These are phyloP conservation scores for Macroteleia sp. DNA, from an alignment of 2,888 invertebrate genomes.

Conservation along the genomic window DNA sequence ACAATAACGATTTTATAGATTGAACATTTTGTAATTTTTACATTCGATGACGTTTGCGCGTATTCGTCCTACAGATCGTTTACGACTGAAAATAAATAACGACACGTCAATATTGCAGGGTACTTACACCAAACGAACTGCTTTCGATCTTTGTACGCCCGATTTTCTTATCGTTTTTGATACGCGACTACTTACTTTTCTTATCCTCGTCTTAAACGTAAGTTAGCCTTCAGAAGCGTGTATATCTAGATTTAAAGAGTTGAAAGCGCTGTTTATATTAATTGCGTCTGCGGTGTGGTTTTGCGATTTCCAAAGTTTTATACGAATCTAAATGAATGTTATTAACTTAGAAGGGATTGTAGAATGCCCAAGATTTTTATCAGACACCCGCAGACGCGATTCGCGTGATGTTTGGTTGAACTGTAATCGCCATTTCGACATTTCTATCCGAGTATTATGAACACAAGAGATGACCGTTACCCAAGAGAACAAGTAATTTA, in stretches of 20 bases:
- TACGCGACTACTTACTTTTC: conserved; percentile 24
- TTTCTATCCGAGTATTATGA: conserved; percentile 12
- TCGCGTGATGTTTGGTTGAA: conserved; percentile 5
- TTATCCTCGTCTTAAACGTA: conserved; percentile 32
- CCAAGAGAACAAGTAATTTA: conserved; percentile 25
- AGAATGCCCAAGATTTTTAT: not conserved
- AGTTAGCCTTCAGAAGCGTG: conserved; percentile 30
- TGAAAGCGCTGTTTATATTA: not conserved
- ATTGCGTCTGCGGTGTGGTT: conserved; percentile 1
- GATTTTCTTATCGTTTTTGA: not conserved
- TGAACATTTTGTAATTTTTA: conserved; percentile 2
- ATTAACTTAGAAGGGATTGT: not conserved
- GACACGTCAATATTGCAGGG: conserved; percentile 11
- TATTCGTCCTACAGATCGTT: not conserved
- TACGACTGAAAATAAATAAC: conserved; percentile 1
- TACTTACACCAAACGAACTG: conserved; percentile 16
- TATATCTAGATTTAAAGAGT: conserved; percentile 15
- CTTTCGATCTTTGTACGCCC: not conserved
- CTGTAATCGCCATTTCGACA: conserved; percentile 28
- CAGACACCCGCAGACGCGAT: conserved; percentile 4
- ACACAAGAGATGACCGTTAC: not conserved
- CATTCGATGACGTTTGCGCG: conserved; percentile 6
- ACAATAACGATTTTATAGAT: too few species aligned
- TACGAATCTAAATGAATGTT: not conserved
- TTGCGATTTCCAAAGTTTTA: not conserved